phyloP scores from a whole-genome alignment of 2,113 vertebrate species.

The Antennarius striatus region DNA sequence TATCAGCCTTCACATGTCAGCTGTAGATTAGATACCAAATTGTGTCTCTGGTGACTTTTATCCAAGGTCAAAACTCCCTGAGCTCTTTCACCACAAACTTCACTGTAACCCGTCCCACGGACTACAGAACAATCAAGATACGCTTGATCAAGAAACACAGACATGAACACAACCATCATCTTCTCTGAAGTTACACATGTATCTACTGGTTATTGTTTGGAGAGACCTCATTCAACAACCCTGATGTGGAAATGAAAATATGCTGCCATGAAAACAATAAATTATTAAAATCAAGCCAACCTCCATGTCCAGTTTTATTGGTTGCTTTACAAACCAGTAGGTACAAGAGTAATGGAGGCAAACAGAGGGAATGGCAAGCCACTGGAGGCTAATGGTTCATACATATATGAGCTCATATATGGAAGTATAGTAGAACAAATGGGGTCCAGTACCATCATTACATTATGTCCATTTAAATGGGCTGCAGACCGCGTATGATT shows the following conservation, averaged over 20 bases:
- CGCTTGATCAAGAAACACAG: conserved; percentile 20
- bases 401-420: conserved; percentile 31
- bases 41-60: conserved; percentile 14
- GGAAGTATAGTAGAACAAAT: conserved; percentile 35
- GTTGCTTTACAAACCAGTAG: conserved; percentile 80
- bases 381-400: conserved; percentile 21
- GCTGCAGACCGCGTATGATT: conserved; percentile 28
- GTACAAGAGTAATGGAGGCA: conserved; percentile 68
- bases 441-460: conserved; percentile 33
- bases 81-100: conserved; percentile 12
- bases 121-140: neutral
- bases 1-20: conserved; percentile 9
- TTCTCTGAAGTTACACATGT: conserved; percentile 65
- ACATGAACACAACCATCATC: neutral
- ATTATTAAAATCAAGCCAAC: conserved; percentile 48
- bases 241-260: conserved; percentile 10
- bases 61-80: conserved; percentile 24
- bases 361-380: conserved; percentile 13
- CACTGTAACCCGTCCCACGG: neutral
- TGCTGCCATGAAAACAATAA: neutral
- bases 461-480: conserved; percentile 67
- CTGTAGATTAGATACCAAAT: conserved; percentile 33
- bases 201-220: conserved; percentile 76
- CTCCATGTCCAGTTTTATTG: conserved; percentile 75
- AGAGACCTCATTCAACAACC: conserved; percentile 27